Evolutionary conservation across 2,888 invertebrate genomes (phyloP), one percentile per base, ranked within the genome.

Genomic region (Microdon myrmicae): DNA sequence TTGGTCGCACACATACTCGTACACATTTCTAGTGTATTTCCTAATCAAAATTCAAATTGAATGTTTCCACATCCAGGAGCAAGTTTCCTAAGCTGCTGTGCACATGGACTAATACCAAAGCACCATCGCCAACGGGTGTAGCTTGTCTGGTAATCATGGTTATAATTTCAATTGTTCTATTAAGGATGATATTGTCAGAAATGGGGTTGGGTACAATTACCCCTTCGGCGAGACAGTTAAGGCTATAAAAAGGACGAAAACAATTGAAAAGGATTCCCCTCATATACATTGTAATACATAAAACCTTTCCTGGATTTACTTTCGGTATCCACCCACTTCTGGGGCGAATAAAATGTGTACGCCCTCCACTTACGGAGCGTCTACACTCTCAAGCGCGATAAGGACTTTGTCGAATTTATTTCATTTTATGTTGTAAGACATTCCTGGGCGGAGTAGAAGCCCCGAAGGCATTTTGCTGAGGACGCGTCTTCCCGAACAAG

Each of bases 11-110:
- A 34, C 17, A 20, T 13, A 25, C 41, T 35, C 23, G 20, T 39
- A 35, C 51, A 41, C 20, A 32, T 34, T 39, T 19, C 38, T 25
- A 55, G 70, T 73, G 76, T 73, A 72, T 75, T 77, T 77, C 71
- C 77, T 77, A 78, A 77, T 77, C 78, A 77, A 77, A 77, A 77
- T 76, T 75, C 76, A 77, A 77, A 77, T 77, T 76, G 75, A 73
- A 73, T 72, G 45, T 54, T 67, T 47, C 48, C 47, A 41, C 49
- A 55, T 51, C 13, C 38, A 48, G 9, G 25, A 35, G 8, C 14
- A 45, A 49, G 49, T 45, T 41, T 39, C 12, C 22, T 17, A 16
- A 25, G 29, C 14, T 20, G 12, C 1, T 12, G 6, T 9, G 10
- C 22, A 8, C 22, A 13, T 5, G 10, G 8, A 22, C 19, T 22